These are phyloP conservation scores for Calameuta idolon DNA, from an alignment of 2,888 invertebrate genomes.

Conservation along the genomic window DNA sequence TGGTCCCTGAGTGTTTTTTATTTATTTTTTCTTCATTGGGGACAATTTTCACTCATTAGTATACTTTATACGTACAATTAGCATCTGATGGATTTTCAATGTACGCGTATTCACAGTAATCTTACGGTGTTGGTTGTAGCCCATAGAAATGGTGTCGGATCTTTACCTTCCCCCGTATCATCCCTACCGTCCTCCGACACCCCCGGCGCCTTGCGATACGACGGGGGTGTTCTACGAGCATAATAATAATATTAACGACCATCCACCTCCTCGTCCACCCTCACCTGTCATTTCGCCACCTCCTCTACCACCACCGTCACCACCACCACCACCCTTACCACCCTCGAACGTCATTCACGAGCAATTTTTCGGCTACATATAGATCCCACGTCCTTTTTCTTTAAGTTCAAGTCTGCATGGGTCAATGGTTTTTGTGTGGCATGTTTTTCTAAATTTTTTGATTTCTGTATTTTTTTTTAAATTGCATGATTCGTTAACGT, in stretches of 20 bases:
- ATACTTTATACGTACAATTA: neutral
- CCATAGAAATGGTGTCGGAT: slow-evolving; percentile 82
- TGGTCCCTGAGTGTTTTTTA: neutral
- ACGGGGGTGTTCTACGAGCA: slow-evolving; percentile 48
- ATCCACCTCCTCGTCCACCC: slow-evolving; percentile 60
- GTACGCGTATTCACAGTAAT: neutral
- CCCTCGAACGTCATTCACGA: slow-evolving; percentile 72
- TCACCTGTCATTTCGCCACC: slow-evolving; percentile 63
- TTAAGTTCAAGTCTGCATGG: neutral
- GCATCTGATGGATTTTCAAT: neutral
- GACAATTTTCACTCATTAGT: neutral
- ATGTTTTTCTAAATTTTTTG: neutral
- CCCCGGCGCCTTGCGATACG: slow-evolving; percentile 36
- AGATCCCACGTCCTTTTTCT: slow-evolving; percentile 29
- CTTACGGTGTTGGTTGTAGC: slow-evolving; percentile 68
- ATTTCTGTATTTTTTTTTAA: neutral
- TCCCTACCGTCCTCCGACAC: slow-evolving; percentile 67
- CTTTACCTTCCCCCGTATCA: slow-evolving; percentile 73
- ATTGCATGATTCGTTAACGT: neutral
- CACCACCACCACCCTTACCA: slow-evolving; percentile 63
- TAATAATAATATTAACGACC: slow-evolving; percentile 55
- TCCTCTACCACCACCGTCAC: slow-evolving; percentile 65
- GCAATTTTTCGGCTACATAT: slow-evolving; percentile 66
- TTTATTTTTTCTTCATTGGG: neutral
- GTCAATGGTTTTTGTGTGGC: neutral